Percentiles rank a stretch among this genome's conserved stretches.
Evolutionary conservation across 2,797 vertebrate species (phyloP).

Genomic region (Tenualosa ilisha): DNA sequence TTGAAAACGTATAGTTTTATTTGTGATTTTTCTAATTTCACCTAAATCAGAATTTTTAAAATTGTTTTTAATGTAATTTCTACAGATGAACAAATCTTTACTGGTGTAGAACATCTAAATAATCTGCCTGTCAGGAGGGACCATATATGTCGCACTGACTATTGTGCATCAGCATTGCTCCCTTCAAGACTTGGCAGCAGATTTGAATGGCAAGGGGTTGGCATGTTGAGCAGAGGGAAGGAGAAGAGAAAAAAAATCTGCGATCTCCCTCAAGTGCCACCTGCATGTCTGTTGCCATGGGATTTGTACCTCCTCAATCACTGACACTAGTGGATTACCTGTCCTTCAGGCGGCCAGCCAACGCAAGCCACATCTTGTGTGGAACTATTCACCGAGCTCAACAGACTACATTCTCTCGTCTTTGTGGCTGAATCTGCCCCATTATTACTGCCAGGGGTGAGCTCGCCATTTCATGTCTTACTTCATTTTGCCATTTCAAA

Average conservation of each 20-base stretch:
- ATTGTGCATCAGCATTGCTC: background rate
- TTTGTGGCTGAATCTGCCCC: conserved; percentile 57
- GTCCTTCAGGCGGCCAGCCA: conserved; percentile 73
- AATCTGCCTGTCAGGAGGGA: background rate
- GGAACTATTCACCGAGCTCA: conserved; percentile 65
- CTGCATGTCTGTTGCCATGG: conserved; percentile 77
- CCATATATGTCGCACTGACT: background rate
- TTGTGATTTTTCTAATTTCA: background rate
- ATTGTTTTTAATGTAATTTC: background rate
- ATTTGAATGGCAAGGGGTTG: background rate
- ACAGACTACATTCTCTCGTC: conserved; percentile 59
- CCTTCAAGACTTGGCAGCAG: background rate
- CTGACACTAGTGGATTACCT: conserved; percentile 82
- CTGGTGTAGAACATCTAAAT: background rate
- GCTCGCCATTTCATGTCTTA: conserved; percentile 47
- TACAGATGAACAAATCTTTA: background rate
- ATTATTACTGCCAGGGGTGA: conserved; percentile 57
- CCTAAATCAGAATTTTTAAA: background rate
- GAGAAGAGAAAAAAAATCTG: conserved; percentile 60
- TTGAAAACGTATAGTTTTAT: background rate
- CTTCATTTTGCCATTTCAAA: conserved; percentile 40
- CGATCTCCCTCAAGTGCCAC: conserved; percentile 70
- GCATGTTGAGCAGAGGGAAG: conserved; percentile 13
- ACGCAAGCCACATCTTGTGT: conserved; percentile 76
- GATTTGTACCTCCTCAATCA: conserved; percentile 83